phyloP scores from a whole-genome alignment of 2,888 invertebrate species.

The Drosophila monieri region DNA sequence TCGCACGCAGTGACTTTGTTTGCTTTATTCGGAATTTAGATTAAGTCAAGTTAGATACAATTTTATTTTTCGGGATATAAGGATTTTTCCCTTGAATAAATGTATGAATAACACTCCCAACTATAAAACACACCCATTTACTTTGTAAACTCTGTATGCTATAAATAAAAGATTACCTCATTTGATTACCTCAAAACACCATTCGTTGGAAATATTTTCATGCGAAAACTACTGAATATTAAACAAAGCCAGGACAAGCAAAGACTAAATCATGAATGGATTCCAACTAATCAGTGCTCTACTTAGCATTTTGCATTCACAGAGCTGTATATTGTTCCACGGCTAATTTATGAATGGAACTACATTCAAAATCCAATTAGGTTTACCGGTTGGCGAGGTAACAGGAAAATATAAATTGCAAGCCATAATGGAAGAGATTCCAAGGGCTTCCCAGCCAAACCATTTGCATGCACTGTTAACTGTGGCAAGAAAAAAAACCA shows the following conservation, averaged over 20 bases:
- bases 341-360: slow-evolving; percentile 30
- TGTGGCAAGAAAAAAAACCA: slow-evolving; percentile 21
- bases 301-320: slow-evolving; percentile 7
- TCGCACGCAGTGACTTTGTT: slow-evolving; percentile 31
- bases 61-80: neutral
- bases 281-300: slow-evolving; percentile 4
- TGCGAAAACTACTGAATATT: neutral
- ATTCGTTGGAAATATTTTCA: neutral
- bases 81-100: too few relatives aligned
- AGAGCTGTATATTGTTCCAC: slow-evolving; percentile 3
- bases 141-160: neutral
- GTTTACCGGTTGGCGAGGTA: neutral
- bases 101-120: too few relatives aligned
- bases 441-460: slow-evolving; percentile 1
- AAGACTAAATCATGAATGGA: neutral
- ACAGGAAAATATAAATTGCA: slow-evolving; percentile 23
- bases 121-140: neutral
- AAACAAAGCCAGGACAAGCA: neutral
- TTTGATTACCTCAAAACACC: neutral
- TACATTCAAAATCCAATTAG: slow-evolving; percentile 34
- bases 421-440: slow-evolving; percentile 1
- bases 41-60: neutral
- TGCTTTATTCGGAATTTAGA: slow-evolving; percentile 35
- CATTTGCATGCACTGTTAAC: slow-evolving; percentile 32
- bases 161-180: neutral